Evolutionary conservation across 64 coral and sea anemone species (phyloP), one percentile per base, ranked within the genome.

Genomic region (Actinia tenebrosa): DNA sequence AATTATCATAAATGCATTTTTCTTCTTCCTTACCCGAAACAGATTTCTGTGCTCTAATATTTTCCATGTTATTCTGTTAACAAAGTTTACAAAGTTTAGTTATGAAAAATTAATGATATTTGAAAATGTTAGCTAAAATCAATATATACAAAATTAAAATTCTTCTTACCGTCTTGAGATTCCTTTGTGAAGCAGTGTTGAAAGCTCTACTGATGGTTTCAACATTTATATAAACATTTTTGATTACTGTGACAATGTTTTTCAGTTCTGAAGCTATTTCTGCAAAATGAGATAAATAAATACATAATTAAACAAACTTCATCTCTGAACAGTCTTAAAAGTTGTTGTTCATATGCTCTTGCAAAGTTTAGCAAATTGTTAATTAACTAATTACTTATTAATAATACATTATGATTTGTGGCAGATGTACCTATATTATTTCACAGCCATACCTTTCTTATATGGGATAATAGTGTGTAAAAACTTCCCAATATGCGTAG

Each of bases 41-140:
- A 82, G 97, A 95, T 88, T 99, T 99, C 58, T 95, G 93, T 83
- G 93, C 91, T 89, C 93, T 83, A 44, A 99, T 95, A 83, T 83
- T 88, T 22, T 95, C 93, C 20, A 91, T 86, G 47, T 83, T 86
- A 71, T 93, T 90, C 93, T 99, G 81, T 47, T 53, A 25, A 6
- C 19, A 79, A 83, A 78, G n/a, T n/a, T 66, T 7, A 66, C 3
- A 23, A 66, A 66, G 0, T 23, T n/a, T 6, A 58, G 10, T n/a
- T 66, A 22, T 23, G 20, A 66, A 66, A 66, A 20, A 13, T 10
- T 58, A 3, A 66, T 66, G 5, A 66, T 37, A 66, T 66, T 19
- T 13, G 11, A 66, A 66, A 66, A 37, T 37, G 30, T 37, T 37
- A 37, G 30, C 30, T 37, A 37, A 66, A 66, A 20, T 23, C 63